These are phyloP conservation scores for Morpho helenor DNA, from an alignment of 2,888 invertebrate species.

Conservation along the genomic window DNA sequence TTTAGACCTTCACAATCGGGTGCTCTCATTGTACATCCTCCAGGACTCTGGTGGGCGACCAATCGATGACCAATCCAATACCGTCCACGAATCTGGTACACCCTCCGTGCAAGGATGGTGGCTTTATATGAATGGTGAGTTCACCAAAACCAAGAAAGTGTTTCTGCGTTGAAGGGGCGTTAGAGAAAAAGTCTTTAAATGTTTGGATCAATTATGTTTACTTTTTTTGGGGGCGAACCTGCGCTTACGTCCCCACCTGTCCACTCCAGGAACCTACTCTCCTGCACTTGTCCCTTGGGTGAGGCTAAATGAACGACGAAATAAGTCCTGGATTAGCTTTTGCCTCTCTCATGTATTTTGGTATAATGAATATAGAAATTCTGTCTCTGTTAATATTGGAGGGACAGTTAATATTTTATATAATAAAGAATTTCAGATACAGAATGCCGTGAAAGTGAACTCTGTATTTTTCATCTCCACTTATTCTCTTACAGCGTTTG, in stretches of 20 bases:
- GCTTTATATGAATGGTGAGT: conserved; percentile 88
- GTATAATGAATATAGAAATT: too few species aligned
- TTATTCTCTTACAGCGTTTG: background rate
- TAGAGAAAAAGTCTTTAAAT: background rate
- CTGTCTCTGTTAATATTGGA: too few species aligned
- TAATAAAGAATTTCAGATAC: too few species aligned
- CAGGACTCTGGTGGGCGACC: conserved; percentile 90
- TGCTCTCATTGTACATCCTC: conserved; percentile 87
- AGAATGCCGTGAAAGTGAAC: too few species aligned
- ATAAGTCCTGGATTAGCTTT: too few species aligned
- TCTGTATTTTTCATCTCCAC: background rate
- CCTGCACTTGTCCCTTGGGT: too few species aligned
- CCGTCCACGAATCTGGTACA: conserved; percentile 84
- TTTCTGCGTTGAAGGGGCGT: too few species aligned
- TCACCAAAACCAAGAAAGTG: background rate
- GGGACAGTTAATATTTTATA: too few species aligned
- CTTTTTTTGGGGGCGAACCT: background rate
- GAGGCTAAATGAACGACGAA: too few species aligned
- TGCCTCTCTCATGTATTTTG: too few species aligned
- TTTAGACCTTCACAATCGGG: conserved; percentile 87
- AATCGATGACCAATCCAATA: conserved; percentile 80
- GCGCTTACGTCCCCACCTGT: too few species aligned
- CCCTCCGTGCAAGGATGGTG: conserved; percentile 94
- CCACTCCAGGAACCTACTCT: background rate
- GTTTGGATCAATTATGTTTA: background rate